Evolutionary conservation across 2,888 invertebrate genomes (phyloP).

Genomic region (Linhomoeus sp.): DNA sequence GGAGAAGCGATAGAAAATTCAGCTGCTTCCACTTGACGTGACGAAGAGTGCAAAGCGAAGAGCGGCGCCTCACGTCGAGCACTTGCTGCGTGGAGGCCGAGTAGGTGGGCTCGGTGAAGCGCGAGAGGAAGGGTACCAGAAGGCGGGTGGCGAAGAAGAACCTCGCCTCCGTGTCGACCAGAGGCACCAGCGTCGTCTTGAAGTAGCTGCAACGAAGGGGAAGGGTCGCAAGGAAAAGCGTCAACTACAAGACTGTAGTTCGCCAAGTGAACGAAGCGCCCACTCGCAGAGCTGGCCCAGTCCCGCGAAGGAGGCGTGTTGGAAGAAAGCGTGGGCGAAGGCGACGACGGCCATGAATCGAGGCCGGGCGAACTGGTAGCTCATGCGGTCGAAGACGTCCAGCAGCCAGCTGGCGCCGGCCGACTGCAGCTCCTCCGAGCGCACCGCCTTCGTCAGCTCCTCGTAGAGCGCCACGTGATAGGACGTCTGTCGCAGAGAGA

Average conservation of each 20-base stretch:
- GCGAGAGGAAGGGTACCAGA: slow-evolving; percentile 29
- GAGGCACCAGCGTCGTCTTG: slow-evolving; percentile 25
- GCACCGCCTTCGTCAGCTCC: not conserved
- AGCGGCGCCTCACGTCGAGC: not conserved
- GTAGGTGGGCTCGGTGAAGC: slow-evolving; percentile 7
- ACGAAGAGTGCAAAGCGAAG: no score
- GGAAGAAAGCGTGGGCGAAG: slow-evolving; percentile 11
- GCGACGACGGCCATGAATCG: slow-evolving; percentile 10
- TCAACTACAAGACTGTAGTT: no score
- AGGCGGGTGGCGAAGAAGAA: slow-evolving; percentile 31
- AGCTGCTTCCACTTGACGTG: not conserved
- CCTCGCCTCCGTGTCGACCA: slow-evolving; percentile 32
- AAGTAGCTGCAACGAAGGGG: no score
- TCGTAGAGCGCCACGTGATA: slow-evolving; percentile 4
- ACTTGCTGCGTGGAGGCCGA: not conserved
- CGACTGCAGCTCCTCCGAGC: not conserved
- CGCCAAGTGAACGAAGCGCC: no score
- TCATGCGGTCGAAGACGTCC: not conserved
- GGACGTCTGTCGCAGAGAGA: not conserved
- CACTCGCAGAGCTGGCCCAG: no score
- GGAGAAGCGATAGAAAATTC: not conserved
- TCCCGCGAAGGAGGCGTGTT: slow-evolving; percentile 10
- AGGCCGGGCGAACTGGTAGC: not conserved
- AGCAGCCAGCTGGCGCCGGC: not conserved
- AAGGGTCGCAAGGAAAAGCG: no score